Percentiles rank a stretch among this genome's conserved stretches.
phyloP scores from a whole-genome alignment of 2,888 invertebrate species.

The Acrobasis consociella region DNA sequence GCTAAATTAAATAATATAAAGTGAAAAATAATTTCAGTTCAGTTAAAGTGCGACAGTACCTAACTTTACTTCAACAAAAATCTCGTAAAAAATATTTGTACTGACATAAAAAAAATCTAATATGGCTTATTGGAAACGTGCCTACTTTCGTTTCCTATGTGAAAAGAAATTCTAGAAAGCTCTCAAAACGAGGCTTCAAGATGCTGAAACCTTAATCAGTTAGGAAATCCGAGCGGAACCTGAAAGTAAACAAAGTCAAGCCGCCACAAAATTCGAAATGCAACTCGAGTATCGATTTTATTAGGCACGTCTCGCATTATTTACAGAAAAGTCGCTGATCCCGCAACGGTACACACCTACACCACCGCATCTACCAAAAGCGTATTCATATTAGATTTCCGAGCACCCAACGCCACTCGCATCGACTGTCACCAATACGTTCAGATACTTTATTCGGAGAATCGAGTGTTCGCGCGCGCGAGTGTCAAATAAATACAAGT shows the following conservation, averaged over 20 bases:
- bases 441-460: conserved; percentile 72
- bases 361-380: conserved; percentile 69
- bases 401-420: conserved; percentile 62
- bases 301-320: conserved; percentile 58
- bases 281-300: conserved; percentile 46
- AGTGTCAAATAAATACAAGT: conserved; percentile 75
- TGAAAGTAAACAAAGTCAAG: conserved; percentile 17
- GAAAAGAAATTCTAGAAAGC: background rate
- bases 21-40: no score
- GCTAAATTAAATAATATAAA: no score
- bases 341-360: conserved; percentile 58
- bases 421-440: conserved; percentile 24
- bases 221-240: conserved; percentile 16
- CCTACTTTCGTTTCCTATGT: background rate
- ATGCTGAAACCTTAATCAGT: background rate
- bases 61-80: no score
- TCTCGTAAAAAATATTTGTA: no score
- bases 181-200: background rate
- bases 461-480: conserved; percentile 64
- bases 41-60: no score
- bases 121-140: no score
- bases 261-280: conserved; percentile 18
- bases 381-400: conserved; percentile 81
- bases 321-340: conserved; percentile 55
- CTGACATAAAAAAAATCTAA: no score